Percentiles rank a stretch among this genome's conserved stretches.
Evolutionary conservation across 1,140 invertebrate genomes (phyloP).

Genomic region (Trichomalopsis sarcophagae): DNA sequence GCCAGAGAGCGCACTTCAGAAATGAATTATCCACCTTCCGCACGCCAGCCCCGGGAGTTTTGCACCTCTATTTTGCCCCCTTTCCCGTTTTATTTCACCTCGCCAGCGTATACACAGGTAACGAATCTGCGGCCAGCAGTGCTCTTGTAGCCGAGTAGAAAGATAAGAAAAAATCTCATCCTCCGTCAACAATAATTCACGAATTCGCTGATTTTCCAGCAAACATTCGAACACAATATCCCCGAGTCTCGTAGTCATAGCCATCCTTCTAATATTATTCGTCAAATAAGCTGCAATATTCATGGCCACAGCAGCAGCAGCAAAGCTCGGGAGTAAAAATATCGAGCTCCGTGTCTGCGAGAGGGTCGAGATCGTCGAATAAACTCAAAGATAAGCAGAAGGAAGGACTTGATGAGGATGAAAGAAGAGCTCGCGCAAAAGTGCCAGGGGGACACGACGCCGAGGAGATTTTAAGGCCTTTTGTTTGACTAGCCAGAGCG

Average conservation of each 20-base stretch:
- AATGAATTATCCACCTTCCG: conserved; percentile 19
- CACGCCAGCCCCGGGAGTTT: background rate
- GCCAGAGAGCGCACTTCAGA: conserved; percentile 4
- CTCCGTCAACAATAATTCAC: background rate
- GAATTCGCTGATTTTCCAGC: conserved; percentile 6
- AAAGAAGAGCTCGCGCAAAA: conserved; percentile 28
- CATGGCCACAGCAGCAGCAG: background rate
- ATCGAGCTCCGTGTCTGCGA: conserved; percentile 14
- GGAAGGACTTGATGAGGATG: conserved; percentile 45
- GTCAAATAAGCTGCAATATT: conserved; percentile 42
- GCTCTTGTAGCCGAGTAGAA: background rate
- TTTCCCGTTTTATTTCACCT: background rate
- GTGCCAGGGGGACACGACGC: background rate
- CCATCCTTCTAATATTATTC: conserved; percentile 26
- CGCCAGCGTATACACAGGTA: background rate
- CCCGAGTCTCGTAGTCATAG: background rate
- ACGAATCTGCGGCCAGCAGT: background rate
- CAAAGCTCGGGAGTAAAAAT: background rate
- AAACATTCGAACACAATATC: conserved; percentile 27
- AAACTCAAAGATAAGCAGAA: conserved; percentile 51
- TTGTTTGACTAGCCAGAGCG: conserved; percentile 51
- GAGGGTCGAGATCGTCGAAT: conserved; percentile 38
- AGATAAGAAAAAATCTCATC: too few relatives aligned
- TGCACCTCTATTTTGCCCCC: conserved; percentile 17
- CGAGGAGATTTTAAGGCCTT: conserved; percentile 50